These are phyloP conservation scores for Pyralis farinalis DNA, from an alignment of 2,888 invertebrate species.

Conservation along the genomic window DNA sequence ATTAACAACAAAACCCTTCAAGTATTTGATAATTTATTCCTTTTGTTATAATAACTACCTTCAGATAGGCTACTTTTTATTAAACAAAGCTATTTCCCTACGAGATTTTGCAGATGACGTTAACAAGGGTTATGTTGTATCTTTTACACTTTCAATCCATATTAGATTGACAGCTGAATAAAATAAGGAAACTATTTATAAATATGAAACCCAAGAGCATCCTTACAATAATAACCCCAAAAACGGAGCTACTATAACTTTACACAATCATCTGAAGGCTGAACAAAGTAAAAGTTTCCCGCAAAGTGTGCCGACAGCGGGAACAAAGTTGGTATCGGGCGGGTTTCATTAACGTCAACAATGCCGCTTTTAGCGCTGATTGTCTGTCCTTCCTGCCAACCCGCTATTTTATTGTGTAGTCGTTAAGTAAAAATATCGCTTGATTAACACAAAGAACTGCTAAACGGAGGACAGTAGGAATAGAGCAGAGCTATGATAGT, in stretches of 20 bases:
- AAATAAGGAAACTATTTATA: too few species aligned
- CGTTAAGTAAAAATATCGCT: slow-evolving; percentile 27
- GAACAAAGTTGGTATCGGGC: slow-evolving; percentile 35
- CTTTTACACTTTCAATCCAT: too few species aligned
- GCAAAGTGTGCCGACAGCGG: slow-evolving; percentile 16
- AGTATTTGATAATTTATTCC: too few species aligned
- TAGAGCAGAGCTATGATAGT: too few species aligned
- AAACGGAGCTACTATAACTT: slow-evolving; percentile 5
- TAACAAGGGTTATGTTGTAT: too few species aligned
- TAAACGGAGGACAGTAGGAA: background rate
- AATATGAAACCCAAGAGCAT: background rate
- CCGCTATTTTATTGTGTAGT: slow-evolving; percentile 23
- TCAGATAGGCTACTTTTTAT: too few species aligned
- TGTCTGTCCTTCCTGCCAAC: slow-evolving; percentile 21
- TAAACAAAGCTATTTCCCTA: too few species aligned
- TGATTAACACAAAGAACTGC: slow-evolving; percentile 13
- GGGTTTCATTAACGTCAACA: slow-evolving; percentile 39
- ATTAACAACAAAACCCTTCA: too few species aligned
- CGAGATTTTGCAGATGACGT: too few species aligned
- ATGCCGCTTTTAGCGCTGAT: slow-evolving; percentile 34
- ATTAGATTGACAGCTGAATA: too few species aligned
- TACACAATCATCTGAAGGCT: slow-evolving; percentile 8
- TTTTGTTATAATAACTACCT: too few species aligned
- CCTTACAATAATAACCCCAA: background rate
- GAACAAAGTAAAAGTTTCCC: slow-evolving; percentile 5